Evolutionary conservation across 2,888 invertebrate species (phyloP), one percentile per base, ranked within the genome.

Genomic region (Abrostola tripartita): DNA sequence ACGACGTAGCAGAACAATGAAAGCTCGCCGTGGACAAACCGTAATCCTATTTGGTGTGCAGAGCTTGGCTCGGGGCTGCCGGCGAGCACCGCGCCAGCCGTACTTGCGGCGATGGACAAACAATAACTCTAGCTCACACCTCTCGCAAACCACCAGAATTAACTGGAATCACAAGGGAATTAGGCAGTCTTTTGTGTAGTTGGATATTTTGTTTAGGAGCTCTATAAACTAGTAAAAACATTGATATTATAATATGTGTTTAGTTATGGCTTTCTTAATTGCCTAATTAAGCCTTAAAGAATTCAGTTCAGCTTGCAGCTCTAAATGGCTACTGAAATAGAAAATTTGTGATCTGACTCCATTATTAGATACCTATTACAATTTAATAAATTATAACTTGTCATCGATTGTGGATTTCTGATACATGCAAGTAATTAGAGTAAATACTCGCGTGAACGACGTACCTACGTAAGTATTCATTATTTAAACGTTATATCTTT

Each of bases 41-140:
- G 68, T 88, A 88, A 89, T 89, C 88, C 88, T 85, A 85, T 85
- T 88, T 81, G 83, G 83, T 81, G 82, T 76, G 74, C 78, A 71
- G 77, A 66, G 68, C 66, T 71, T 65, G 68, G 61, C 71, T 56
- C 65, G 70, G 65, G 41, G 54, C 67, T 55, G 56, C 64, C 59
- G 37, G 58, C 51, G 51, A 37, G 49, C 56, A 8, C 44, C 44
- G 44, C 24, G 9, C 44, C 12, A 5, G 65, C 50, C 68, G 58
- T 58, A 72, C 68, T 68, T 66, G 54, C 65, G 71, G 52, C 76
- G 76, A 79, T 77, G 78, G 79, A 79, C 83, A 83, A 85, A 85
- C 85, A 88, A 88, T 88, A 84, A 84, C 82, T 84, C 78, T 68
- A 79, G 75, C 81, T 75, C 80, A 72, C 81, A 81, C 82, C 81